A percentile compares a stretch with the other conserved stretches of the same genome.
Conservation (phyloP, 2,888 invertebrate genomes). For the Xanthostigma xanthostigma region DNA sequence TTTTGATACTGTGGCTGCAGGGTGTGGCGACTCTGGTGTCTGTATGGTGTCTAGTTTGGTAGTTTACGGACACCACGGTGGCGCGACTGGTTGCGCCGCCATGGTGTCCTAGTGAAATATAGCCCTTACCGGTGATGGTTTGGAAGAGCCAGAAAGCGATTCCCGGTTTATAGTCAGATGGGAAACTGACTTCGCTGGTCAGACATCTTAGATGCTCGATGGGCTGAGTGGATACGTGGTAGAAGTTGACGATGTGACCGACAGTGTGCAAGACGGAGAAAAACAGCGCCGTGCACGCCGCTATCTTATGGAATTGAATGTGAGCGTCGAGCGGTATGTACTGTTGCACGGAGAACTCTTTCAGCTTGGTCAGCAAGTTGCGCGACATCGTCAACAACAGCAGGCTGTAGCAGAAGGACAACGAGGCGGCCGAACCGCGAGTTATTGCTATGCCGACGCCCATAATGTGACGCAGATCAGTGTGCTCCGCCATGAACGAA, state of each 20-base stretch:
- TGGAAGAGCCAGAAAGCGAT: slow-evolving; percentile 93
- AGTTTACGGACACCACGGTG: no score
- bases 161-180: slow-evolving; percentile 86
- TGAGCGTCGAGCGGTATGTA: slow-evolving; percentile 90
- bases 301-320: slow-evolving; percentile 94
- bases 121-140: slow-evolving; percentile 86
- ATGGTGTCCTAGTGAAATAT: no score
- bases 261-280: slow-evolving; percentile 85
- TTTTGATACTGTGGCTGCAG: no score
- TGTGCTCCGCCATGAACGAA: slow-evolving; percentile 91
- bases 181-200: slow-evolving; percentile 85
- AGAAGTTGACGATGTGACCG: slow-evolving; percentile 93
- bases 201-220: slow-evolving; percentile 82
- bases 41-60: no score
- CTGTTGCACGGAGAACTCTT: slow-evolving; percentile 87
- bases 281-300: slow-evolving; percentile 85
- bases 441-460: slow-evolving; percentile 93
- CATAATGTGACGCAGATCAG: slow-evolving; percentile 91
- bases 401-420: slow-evolving; percentile 89
- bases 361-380: slow-evolving; percentile 81
- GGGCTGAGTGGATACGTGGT: slow-evolving; percentile 92
- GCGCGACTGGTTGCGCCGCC: no score
- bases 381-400: slow-evolving; percentile 84
- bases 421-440: slow-evolving; percentile 81
- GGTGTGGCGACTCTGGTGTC: no score